Evolutionary conservation across 2,888 invertebrate genomes (phyloP), one percentile per base, ranked within the genome.

Genomic region (Drosophila affinis): DNA sequence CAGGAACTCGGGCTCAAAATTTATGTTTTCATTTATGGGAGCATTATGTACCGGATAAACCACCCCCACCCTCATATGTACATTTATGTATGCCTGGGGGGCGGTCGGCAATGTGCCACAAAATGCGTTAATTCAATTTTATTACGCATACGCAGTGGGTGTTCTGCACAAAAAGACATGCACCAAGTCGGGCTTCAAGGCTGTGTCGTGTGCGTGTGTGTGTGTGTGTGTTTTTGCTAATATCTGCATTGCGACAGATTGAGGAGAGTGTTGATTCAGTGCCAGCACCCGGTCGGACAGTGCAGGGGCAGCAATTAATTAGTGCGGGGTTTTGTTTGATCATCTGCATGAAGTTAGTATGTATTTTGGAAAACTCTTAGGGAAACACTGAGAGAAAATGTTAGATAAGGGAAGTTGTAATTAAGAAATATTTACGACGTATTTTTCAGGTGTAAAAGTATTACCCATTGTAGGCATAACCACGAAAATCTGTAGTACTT

Each of bases 81-180:
- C 21, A 21, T 21, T 21, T 21, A 24, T 24, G 5, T 4, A n/a
- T 44, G 55, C 58, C 78, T 71, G 48, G 68, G 81, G 81, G 82
- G 81, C 24, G 24, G 58, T n/a, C n/a, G n/a, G 72, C 71, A 73
- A 71, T 76, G 69, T 70, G 75, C 63, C 77, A 63, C 64, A 72
- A 70, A 75, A 69, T 81, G 70, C 72, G 72, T 81, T 84, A 81
- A 83, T 80, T 82, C 73, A 74, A 86, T 83, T 84, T 79, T 79
- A 81, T 81, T 84, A 78, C 81, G 72, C 70, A 87, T 84, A 84
- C 84, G 84, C 78, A 79, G 53, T 71, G 81, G 77, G 68, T 52
- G 48, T 24, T n/a, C 21, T 10, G 27, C 57, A 45, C 67, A 68
- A 63, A 78, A 73, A 67, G 72, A 65, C 52, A 51, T 62, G 51